A percentile compares a stretch with the other conserved stretches of the same genome.
Evolutionary conservation across 92 coral and sea anemone genomes (phyloP).

Genomic region (Meandrina meandrites): DNA sequence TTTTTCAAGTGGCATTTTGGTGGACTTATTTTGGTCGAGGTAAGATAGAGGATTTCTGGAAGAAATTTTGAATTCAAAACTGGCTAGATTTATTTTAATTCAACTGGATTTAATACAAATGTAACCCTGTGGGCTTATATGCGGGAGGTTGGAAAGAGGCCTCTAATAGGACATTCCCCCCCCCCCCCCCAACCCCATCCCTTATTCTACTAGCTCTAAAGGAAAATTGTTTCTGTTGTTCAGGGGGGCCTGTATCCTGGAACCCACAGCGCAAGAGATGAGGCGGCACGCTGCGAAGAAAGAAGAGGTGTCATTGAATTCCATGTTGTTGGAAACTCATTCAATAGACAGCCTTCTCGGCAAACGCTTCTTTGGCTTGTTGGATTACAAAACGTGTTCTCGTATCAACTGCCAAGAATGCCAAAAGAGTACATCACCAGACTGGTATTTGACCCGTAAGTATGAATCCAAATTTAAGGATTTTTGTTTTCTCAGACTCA

Average conservation of each 20-base stretch:
- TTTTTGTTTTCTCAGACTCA: no score
- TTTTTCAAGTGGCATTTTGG: no score
- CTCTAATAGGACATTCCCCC: neutral
- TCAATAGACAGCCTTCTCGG: constrained; percentile 76
- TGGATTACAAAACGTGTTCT: constrained; percentile 95
- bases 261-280: constrained; percentile 96
- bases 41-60: no score
- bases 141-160: no score
- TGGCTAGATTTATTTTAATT: no score
- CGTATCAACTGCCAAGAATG: constrained; percentile 96
- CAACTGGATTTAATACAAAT: no score
- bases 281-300: constrained; percentile 96
- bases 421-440: constrained; percentile 95
- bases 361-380: constrained; percentile 91
- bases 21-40: no score
- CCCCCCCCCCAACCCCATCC: neutral
- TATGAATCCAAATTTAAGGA: neutral
- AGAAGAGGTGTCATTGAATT: constrained; percentile 96
- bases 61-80: no score
- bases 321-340: constrained; percentile 96
- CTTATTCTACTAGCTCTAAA: neutral
- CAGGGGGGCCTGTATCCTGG: constrained; percentile 98
- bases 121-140: no score
- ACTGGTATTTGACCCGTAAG: constrained; percentile 99
- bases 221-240: neutral